Conservation (phyloP, 2,113 vertebrate species). For the Sphyrna mokarran region DNA sequence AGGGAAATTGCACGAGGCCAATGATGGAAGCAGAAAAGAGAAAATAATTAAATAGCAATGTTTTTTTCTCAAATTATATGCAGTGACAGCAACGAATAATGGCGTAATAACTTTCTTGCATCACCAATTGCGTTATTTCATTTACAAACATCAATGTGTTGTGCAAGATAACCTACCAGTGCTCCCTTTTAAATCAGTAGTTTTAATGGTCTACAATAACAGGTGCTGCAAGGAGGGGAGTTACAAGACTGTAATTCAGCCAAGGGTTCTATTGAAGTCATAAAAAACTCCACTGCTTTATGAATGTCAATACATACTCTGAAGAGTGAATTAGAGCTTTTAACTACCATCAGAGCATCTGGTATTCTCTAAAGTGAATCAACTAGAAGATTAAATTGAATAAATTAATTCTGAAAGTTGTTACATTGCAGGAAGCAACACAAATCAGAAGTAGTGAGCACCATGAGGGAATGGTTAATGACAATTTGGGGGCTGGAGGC, state of each 20-base stretch:
- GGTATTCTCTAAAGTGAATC: background rate
- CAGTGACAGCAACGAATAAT: background rate
- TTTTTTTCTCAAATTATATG: background rate
- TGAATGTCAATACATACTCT: background rate
- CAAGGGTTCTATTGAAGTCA: background rate
- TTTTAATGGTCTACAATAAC: constrained; percentile 6
- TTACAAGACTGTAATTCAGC: constrained; percentile 5
- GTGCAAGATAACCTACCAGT: constrained; percentile 7
- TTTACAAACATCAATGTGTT: background rate
- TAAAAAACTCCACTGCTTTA: background rate
- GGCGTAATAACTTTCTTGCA: background rate
- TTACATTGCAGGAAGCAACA: background rate
- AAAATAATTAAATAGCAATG: background rate
- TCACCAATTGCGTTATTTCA: background rate
- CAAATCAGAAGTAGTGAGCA: background rate
- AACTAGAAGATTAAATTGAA: background rate
- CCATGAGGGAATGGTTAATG: background rate
- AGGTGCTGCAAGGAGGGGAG: background rate
- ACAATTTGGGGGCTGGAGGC: background rate
- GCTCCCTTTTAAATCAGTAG: constrained; percentile 16
- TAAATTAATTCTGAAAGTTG: constrained; percentile 19
- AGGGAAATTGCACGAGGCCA: background rate
- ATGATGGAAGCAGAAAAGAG: background rate
- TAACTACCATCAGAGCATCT: background rate
- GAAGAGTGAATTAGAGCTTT: background rate